Evolutionary conservation across 2,888 invertebrate species (phyloP), one percentile per base, ranked within the genome.

Genomic region (Cataglyphis altisquamis): DNA sequence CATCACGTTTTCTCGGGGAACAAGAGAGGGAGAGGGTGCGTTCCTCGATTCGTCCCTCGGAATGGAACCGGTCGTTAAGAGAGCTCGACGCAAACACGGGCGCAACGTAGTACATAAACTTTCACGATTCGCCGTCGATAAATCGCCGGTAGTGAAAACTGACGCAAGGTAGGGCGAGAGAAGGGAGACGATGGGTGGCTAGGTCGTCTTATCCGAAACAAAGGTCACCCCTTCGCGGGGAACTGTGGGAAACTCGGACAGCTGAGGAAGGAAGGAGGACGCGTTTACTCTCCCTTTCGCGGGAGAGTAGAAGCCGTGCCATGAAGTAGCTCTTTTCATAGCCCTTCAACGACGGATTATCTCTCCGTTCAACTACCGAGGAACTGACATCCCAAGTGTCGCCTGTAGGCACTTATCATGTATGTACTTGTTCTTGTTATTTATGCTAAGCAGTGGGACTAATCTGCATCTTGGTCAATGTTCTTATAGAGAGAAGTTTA

Each of bases 201-300:
- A 87, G 89, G 86, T 84, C 86, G 89, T 88, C 92, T 91, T 90
- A 91, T 90, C 90, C 89, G 64, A 87, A 91, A 91, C 88, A 89
- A 86, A 87, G 89, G 89, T 85, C 89, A 91, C 89, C 91, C 91
- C 90, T 91, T 88, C 91, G 90, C 85, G 89, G 91, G 90, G 86
- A 88, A 93, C 91, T 93, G 93, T 93, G 93, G 93, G 93, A 93
- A 93, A 90, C 88, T 75, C 81, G 90, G 89, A 91, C 92, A 91
- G 91, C 90, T 92, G 92, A 92, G 68, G 57, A 72, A 29, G 70
- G 67, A 84, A 84, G 85, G 62, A 82, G 64, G 87, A 85, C 67
- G 72, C 68, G 77, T 84, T 80, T 55, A 83, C 62, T 78, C 70
- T 70, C 55, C 72, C 62, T 18, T 68, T 64, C 39, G 72, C 75